These are phyloP conservation scores for Leptopilina myrica DNA, from an alignment of 2,888 invertebrate species.

Conservation along the genomic window DNA sequence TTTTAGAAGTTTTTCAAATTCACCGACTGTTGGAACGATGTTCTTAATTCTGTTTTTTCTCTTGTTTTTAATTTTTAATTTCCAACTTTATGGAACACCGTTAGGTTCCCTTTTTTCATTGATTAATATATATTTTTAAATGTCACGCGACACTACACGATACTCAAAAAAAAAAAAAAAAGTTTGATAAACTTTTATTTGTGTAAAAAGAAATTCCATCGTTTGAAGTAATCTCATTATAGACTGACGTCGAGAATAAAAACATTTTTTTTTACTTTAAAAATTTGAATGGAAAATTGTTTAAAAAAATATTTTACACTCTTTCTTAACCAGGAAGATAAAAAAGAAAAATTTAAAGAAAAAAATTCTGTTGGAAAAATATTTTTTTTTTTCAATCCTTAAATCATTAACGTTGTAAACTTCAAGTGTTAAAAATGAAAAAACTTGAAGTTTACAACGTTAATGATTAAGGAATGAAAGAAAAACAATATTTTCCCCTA, in stretches of 20 bases:
- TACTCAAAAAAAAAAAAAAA: background rate
- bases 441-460: background rate
- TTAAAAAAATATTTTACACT: too few species aligned
- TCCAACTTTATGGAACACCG: background rate
- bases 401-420: too few species aligned
- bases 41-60: background rate
- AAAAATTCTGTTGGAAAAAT: too few species aligned
- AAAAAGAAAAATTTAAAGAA: too few species aligned
- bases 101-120: constrained; percentile 5
- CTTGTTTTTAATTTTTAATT: background rate
- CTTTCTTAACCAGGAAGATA: too few species aligned
- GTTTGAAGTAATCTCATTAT: background rate
- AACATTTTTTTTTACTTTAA: background rate
- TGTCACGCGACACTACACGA: constrained; percentile 27
- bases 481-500: too few species aligned
- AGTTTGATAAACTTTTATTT: background rate
- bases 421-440: too few species aligned
- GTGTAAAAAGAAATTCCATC: background rate
- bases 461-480: too few species aligned
- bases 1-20: constrained; percentile 27
- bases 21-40: constrained; percentile 10
- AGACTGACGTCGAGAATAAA: background rate
- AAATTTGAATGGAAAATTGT: too few species aligned
- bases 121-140: constrained; percentile 3
- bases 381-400: too few species aligned